Conservation (phyloP, 2,888 invertebrate species). For the Drosophila multiciliata region DNA sequence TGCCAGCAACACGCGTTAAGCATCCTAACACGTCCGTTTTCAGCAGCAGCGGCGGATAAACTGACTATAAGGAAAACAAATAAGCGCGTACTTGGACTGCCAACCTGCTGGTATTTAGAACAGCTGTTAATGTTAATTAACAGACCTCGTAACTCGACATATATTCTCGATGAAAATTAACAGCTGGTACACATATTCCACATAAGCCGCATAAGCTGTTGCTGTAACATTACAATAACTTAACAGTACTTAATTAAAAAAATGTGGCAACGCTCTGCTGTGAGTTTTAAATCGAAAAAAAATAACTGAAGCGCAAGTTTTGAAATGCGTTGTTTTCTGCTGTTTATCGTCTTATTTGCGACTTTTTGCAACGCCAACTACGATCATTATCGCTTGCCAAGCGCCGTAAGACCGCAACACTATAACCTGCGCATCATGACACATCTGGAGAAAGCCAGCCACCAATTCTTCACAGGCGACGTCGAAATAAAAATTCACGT, state of each 20-base stretch:
- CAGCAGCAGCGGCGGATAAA: constrained; percentile 59
- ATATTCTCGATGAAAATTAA: constrained; percentile 11
- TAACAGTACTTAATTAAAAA: constrained; percentile 1
- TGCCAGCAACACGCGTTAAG: not conserved
- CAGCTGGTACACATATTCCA: not conserved
- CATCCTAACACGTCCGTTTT: constrained; percentile 28
- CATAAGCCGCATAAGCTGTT: not conserved
- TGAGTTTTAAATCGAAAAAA: constrained; percentile 35
- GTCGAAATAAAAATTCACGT: constrained; percentile 82
- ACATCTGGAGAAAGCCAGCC: constrained; percentile 81
- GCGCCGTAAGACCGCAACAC: constrained; percentile 82
- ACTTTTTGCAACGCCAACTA: constrained; percentile 29
- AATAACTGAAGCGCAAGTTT: not conserved
- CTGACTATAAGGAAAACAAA: constrained; percentile 57
- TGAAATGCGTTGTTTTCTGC: constrained; percentile 32
- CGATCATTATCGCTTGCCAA: constrained; percentile 83
- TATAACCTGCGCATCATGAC: constrained; percentile 85
- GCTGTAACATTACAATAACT: not conserved
- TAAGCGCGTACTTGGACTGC: constrained; percentile 25
- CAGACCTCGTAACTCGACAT: not conserved
- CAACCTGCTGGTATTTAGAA: constrained; percentile 15
- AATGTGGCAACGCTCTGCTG: constrained; percentile 22
- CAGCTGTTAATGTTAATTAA: constrained; percentile 44
- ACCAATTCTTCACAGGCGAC: constrained; percentile 83
- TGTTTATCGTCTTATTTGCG: constrained; percentile 14